Base-by-base conservation (phyloP, 2,113 vertebrate species). In the Apaloderma vittatum region DNA sequence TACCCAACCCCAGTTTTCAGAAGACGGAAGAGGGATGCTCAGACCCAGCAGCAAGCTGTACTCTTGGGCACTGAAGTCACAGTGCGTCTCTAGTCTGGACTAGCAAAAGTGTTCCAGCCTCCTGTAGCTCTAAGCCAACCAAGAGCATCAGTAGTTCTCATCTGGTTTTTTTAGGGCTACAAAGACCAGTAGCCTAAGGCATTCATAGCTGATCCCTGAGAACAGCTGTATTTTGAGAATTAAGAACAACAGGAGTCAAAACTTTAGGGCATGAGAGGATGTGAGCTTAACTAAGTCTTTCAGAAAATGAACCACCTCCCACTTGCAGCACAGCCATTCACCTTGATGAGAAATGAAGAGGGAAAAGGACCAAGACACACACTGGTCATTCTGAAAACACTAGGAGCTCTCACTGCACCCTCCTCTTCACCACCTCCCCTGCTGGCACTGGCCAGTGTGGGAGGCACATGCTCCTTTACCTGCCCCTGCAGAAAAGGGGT, bases 391-490 rank as follows among this genome's bases (percentile, higher is more conserved):
- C 84, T 75, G 51, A 84, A 34, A 89, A 11, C 3, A 1, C 43
- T 52, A 40, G 12, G 40, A 40, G 40, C 49, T 21, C 43, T 76
- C 46, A 11, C 0, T 51, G 23, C 23, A 45, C 51, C n/a, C 29
- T 51, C 15, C 32, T 36, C 30, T 71, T 43, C 1, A 0, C 24
- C 4, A 0, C 12, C 48, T 40, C 23, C 58, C 32, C n/a, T 9
- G 5, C 23, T 11, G 13, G 37, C 48, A 55, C n/a, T 15, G n/a
- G 51, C 49, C 0, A 0, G 8, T 4, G 15, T 8, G 23, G 32
- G 26, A 87, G 34, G 27, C 67, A 78, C 9, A 55, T 52, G 6
- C 51, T 49, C 45, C 66, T 52, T 20, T 4, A 36, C 57, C 24
- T 51, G 19, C 6, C 22, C 40, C 40, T 65, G 51, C 24, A 58